Percentiles rank a stretch among this genome's conserved stretches.
Conservation (phyloP, 37 sponge, comb jelly and placozoan genomes). For the Spongilla lacustris region DNA sequence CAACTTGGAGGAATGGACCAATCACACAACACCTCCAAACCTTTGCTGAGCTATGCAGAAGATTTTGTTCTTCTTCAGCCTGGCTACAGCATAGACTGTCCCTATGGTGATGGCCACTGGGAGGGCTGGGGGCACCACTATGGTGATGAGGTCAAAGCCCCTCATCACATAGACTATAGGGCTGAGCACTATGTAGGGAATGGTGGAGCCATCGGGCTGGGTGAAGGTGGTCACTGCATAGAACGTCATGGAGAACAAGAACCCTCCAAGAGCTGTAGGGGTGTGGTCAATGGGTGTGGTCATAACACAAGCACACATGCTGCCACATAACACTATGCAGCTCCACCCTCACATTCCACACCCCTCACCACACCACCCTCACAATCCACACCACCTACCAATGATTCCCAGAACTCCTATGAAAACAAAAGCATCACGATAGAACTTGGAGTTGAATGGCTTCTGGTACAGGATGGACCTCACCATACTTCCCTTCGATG, state of each 20-base stretch:
- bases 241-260: background rate
- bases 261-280: background rate
- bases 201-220: background rate
- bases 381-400: conserved; percentile 4
- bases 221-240: background rate
- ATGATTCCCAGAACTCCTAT: conserved; percentile 53
- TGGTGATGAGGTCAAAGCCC: conserved; percentile 88
- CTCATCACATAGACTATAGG: conserved; percentile 2
- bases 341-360: background rate
- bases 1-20: no score
- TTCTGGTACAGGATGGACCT: conserved; percentile 74
- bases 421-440: conserved; percentile 55
- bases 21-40: conserved; percentile 24
- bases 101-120: conserved; percentile 96
- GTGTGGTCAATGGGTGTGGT: background rate
- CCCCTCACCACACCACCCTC: background rate
- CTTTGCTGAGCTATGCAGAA: conserved; percentile 95
- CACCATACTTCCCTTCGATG: conserved; percentile 65
- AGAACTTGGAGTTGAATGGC: conserved; percentile 57
- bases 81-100: conserved; percentile 81
- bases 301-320: background rate
- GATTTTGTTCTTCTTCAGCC: conserved; percentile 82
- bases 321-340: background rate
- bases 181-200: background rate
- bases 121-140: conserved; percentile 90